Percentiles rank a stretch among this genome's conserved stretches.
Conservation (phyloP, 2,888 invertebrate species). For the Limnephilus rhombicus region DNA sequence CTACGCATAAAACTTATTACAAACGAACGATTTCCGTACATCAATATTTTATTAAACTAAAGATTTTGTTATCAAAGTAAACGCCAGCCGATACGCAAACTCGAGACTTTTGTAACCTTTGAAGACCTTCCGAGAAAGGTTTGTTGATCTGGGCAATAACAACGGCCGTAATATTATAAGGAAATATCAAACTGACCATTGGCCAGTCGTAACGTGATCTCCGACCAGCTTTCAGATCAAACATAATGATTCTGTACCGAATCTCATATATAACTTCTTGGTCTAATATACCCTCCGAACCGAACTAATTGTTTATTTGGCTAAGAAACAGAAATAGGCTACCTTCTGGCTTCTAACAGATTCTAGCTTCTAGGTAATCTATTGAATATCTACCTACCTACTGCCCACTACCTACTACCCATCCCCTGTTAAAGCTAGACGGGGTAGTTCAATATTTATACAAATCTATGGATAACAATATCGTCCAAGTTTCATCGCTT, state of each 20-base stretch:
- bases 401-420: not conserved
- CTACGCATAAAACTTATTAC: not conserved
- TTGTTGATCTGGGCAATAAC: conserved; percentile 29
- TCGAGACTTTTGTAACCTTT: conserved; percentile 54
- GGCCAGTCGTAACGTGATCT: conserved; percentile 47
- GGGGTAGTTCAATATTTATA: conserved; percentile 35
- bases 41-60: conserved; percentile 48
- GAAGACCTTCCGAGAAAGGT: conserved; percentile 57
- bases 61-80: conserved; percentile 54
- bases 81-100: conserved; percentile 45
- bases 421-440: not conserved
- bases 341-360: not conserved
- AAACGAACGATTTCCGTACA: conserved; percentile 17
- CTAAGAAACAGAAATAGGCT: not conserved
- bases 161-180: conserved; percentile 31
- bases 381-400: not conserved
- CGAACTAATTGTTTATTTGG: conserved; percentile 27
- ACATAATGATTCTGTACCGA: conserved; percentile 32
- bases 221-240: conserved; percentile 43
- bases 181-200: conserved; percentile 55
- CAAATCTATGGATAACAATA: conserved; percentile 31
- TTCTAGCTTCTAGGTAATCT: not conserved
- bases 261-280: conserved; percentile 45
- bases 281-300: conserved; percentile 25
- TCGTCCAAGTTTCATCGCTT: not conserved